phyloP scores from a whole-genome alignment of 64 coral and sea anemone species.

The Dendrophyllia cribrosa region DNA sequence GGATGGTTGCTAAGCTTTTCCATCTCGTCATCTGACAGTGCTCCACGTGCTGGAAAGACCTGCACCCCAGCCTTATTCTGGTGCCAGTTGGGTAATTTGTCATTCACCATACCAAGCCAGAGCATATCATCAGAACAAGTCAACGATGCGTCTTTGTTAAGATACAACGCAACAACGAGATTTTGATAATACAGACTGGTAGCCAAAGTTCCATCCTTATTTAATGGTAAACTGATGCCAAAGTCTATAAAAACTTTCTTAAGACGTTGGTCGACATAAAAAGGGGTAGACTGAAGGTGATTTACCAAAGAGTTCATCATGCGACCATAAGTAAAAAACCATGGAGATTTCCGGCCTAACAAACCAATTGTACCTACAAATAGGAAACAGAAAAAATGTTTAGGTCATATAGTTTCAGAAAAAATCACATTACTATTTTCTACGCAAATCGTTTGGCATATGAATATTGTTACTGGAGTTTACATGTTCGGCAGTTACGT shows the following conservation, averaged over 20 bases:
- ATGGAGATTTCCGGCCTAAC: background rate
- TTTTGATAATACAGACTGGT: background rate
- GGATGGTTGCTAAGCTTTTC: background rate
- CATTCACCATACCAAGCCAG: slow-evolving; percentile 27
- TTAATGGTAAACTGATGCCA: slow-evolving; percentile 41
- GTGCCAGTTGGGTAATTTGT: slow-evolving; percentile 26
- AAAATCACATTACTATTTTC: no score
- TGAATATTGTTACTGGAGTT: no score
- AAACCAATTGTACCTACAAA: slow-evolving; percentile 43
- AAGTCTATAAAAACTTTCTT: slow-evolving; percentile 32
- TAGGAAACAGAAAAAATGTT: no score
- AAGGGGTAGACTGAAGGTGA: slow-evolving; percentile 7
- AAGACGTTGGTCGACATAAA: slow-evolving; percentile 19
- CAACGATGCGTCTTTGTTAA: background rate
- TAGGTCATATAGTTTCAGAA: no score
- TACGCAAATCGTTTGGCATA: no score
- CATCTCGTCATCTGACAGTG: background rate
- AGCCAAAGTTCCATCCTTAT: background rate
- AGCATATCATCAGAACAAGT: background rate
- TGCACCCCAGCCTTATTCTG: background rate
- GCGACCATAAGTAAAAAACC: slow-evolving; percentile 36
- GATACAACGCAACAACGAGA: background rate
- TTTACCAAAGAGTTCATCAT: background rate
- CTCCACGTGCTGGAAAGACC: background rate
- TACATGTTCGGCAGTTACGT: no score